These are phyloP conservation scores for Distichodus sexfasciatus DNA, from an alignment of 2,797 vertebrate species.

Conservation along the genomic window DNA sequence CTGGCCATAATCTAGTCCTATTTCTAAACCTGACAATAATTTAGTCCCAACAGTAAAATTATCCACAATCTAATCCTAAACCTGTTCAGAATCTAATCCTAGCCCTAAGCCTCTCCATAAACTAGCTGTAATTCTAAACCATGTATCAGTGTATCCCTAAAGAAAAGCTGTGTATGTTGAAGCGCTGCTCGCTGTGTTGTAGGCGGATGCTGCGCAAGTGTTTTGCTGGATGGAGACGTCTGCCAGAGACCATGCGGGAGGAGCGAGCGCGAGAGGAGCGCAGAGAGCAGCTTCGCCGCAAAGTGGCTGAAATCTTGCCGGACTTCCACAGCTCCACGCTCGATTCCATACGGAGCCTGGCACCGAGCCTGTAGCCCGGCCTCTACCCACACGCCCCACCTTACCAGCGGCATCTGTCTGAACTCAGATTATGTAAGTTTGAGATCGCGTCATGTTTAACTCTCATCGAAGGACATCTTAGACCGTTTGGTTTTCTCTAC, in stretches of 20 bases:
- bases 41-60: too few species aligned
- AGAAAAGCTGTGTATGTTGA: not conserved
- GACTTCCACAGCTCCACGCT: conserved; percentile 72
- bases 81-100: too few species aligned
- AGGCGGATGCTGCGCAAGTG: conserved; percentile 71
- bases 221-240: conserved; percentile 79
- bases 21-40: too few species aligned
- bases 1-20: too few species aligned
- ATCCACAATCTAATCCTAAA: too few species aligned
- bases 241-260: conserved; percentile 69
- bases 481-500: not conserved
- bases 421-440: not conserved
- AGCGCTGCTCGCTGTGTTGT: conserved; percentile 38
- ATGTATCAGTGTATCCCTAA: too few species aligned
- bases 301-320: conserved; percentile 85
- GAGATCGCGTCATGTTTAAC: not conserved
- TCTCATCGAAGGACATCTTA: not conserved
- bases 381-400: not conserved
- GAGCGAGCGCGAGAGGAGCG: conserved; percentile 79
- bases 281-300: conserved; percentile 78
- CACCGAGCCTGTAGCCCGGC: not conserved
- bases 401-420: not conserved
- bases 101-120: too few species aligned
- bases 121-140: too few species aligned
- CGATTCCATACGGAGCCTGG: conserved; percentile 30